Percentiles rank a stretch among this genome's conserved stretches.
Evolutionary conservation across 2,797 vertebrate genomes (phyloP).

Genomic region (Hafferia zeledoni): DNA sequence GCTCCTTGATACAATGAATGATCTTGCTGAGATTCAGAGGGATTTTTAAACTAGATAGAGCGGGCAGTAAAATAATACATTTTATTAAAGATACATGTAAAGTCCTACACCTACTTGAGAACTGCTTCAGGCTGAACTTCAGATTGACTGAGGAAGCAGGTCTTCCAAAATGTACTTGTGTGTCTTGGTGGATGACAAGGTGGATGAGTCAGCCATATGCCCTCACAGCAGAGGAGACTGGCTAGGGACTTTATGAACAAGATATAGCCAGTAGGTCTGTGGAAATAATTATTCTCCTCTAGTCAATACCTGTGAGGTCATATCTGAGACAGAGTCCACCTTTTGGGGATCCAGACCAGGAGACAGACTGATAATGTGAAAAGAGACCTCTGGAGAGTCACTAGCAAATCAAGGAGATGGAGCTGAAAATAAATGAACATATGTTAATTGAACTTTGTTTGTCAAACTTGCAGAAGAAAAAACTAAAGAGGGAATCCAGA

Average conservation of each 20-base stretch:
- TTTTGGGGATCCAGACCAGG: background rate
- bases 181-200: background rate
- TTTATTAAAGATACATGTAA: background rate
- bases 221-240: background rate
- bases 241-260: background rate
- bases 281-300: background rate
- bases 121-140: background rate
- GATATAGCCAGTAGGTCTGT: background rate
- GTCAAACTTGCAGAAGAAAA: background rate
- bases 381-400: background rate
- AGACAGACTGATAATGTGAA: background rate
- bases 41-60: background rate
- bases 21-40: background rate
- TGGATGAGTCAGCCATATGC: background rate
- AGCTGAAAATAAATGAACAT: background rate
- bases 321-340: background rate
- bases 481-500: background rate
- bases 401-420: background rate
- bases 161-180: background rate
- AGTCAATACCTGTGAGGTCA: background rate
- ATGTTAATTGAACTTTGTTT: background rate
- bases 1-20: background rate
- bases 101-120: background rate
- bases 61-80: background rate
- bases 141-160: background rate